Evolutionary conservation across 2,888 invertebrate species (phyloP).

Genomic region (Exephanes ischioxanthus): DNA sequence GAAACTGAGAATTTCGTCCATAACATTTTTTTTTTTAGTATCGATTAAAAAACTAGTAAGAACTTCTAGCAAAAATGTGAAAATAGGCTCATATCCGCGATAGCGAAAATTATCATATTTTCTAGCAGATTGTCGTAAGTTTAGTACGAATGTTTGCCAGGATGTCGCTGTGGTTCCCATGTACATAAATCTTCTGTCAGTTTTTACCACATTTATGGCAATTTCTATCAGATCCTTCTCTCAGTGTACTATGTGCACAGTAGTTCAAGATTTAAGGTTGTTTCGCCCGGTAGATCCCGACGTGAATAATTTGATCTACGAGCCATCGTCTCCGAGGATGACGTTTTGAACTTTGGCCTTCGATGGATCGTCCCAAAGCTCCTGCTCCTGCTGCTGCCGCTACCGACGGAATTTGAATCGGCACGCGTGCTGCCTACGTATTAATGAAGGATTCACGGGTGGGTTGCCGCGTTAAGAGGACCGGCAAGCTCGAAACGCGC

Average conservation of each 20-base stretch:
- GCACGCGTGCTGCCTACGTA: conserved; percentile 59
- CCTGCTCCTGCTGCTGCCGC: background rate
- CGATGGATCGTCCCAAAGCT: conserved; percentile 34
- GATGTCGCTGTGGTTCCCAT: too few species aligned
- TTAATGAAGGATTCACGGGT: conserved; percentile 84
- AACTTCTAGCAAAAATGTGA: background rate
- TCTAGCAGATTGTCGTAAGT: background rate
- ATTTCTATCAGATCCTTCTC: too few species aligned
- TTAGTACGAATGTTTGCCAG: background rate
- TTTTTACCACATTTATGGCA: too few species aligned
- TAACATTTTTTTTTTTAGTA: too few species aligned
- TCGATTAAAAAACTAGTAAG: too few species aligned
- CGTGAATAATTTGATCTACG: conserved; percentile 4
- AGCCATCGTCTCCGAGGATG: background rate
- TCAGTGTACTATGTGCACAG: background rate
- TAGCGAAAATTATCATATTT: too few species aligned
- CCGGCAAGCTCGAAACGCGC: conserved; percentile 58
- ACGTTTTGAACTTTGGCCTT: conserved; percentile 12
- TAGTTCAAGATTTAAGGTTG: conserved; percentile 3
- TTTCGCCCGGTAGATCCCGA: background rate
- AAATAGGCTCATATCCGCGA: too few species aligned
- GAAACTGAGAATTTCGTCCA: too few species aligned
- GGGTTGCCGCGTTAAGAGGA: conserved; percentile 79
- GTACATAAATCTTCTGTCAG: too few species aligned
- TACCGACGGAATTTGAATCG: conserved; percentile 33